Evolutionary conservation across 2,113 vertebrate genomes (phyloP).

Genomic region (Boulengeromyrus knoepffleri): DNA sequence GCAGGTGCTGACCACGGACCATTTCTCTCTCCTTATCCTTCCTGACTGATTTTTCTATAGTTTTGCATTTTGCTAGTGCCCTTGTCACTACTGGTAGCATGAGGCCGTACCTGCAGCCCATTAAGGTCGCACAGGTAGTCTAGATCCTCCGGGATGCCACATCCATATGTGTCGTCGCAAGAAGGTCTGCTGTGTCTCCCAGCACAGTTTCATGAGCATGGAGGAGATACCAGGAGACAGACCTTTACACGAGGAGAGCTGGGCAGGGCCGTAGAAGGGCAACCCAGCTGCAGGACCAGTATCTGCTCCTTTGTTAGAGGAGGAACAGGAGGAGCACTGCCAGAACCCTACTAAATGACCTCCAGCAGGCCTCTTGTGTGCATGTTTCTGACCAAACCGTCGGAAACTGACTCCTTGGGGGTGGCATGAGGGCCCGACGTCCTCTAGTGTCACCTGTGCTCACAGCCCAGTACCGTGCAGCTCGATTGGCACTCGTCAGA

Average conservation of each 20-base stretch:
- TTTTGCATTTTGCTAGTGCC: not conserved
- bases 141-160: too few species aligned
- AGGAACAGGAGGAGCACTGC: too few species aligned
- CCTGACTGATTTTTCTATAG: not conserved
- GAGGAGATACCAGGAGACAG: too few species aligned
- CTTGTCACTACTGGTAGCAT: not conserved
- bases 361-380: too few species aligned
- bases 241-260: too few species aligned
- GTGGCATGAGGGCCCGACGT: not conserved
- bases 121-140: too few species aligned
- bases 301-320: not conserved
- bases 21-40: not conserved
- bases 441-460: too few species aligned
- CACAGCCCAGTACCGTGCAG: too few species aligned
- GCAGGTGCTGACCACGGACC: not conserved
- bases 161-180: too few species aligned
- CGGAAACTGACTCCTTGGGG: not conserved
- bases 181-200: not conserved
- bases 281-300: not conserved
- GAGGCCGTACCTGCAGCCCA: too few species aligned
- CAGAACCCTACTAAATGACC: too few species aligned
- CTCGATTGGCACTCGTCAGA: too few species aligned
- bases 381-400: not conserved
- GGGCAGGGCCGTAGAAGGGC: not conserved
- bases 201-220: not conserved